A percentile compares a stretch with the other conserved stretches of the same genome.
These are phyloP conservation scores for Ricordea florida DNA, from an alignment of 92 coral and sea anemone species.

Conservation along the genomic window DNA sequence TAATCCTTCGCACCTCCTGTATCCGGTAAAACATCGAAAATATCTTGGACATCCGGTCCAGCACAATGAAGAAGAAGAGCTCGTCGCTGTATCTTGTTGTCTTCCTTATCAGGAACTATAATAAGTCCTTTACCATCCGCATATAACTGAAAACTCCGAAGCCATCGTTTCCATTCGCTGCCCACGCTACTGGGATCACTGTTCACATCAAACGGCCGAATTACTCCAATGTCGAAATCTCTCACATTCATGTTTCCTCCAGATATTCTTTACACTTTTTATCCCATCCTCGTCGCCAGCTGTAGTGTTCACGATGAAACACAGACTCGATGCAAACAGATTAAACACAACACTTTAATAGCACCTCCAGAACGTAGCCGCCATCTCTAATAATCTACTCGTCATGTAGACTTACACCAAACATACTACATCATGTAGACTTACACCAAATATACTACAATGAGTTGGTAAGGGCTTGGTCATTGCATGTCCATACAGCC, in stretches of 20 bases:
- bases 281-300: constrained; percentile 45
- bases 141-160: constrained; percentile 49
- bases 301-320: constrained; percentile 27
- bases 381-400: too few species aligned
- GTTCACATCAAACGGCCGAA: constrained; percentile 49
- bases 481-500: too few species aligned
- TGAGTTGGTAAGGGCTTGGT: too few species aligned
- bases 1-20: constrained; percentile 59
- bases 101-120: constrained; percentile 41
- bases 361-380: too few species aligned
- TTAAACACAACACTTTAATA: too few species aligned
- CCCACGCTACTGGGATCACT: constrained; percentile 64
- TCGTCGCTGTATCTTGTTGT: constrained; percentile 55
- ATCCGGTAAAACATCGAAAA: constrained; percentile 53
- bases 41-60: constrained; percentile 67
- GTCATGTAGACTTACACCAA: too few species aligned
- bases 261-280: not conserved
- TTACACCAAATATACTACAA: too few species aligned
- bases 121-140: constrained; percentile 66
- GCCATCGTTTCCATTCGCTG: constrained; percentile 61
- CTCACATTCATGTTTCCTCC: not conserved
- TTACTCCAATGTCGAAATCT: constrained; percentile 37
- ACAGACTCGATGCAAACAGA: too few species aligned
- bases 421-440: too few species aligned
- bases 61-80: constrained; percentile 62